Percentiles rank a stretch among this genome's conserved stretches.
Conservation (phyloP, 2,888 invertebrate species). For the Hirtodrosophila cameraria region DNA sequence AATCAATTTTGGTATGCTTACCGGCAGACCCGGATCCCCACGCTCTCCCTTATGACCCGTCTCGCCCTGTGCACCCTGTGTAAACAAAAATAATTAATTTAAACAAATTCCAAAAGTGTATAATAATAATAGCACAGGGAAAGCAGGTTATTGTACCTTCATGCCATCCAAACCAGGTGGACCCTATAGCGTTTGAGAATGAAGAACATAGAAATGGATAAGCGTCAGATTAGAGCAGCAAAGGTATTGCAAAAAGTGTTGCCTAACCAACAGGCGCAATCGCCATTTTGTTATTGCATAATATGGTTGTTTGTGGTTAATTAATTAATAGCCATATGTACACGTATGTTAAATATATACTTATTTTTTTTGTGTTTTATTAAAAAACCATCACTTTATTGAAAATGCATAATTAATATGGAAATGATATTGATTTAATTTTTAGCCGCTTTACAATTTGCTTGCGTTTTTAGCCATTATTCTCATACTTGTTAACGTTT, state of each 20-base stretch:
- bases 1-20: conserved; percentile 85
- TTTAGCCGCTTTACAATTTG: conserved; percentile 62
- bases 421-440: conserved; percentile 69
- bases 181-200: conserved; percentile 86
- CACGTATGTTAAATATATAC: conserved; percentile 12
- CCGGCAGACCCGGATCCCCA: conserved; percentile 96
- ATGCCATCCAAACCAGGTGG: conserved; percentile 97
- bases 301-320: conserved; percentile 14
- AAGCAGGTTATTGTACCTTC: conserved; percentile 88
- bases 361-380: conserved; percentile 54
- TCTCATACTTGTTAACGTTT: conserved; percentile 2
- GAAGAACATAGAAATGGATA: conserved; percentile 47
- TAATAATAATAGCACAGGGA: background rate
- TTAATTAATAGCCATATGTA: conserved; percentile 26
- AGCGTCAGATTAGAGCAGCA: conserved; percentile 42
- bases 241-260: conserved; percentile 4
- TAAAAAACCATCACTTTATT: conserved; percentile 80
- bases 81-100: conserved; percentile 24
- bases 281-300: background rate
- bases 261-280: conserved; percentile 1
- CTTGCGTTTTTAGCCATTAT: conserved; percentile 24
- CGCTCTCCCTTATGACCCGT: conserved; percentile 96
- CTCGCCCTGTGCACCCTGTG: conserved; percentile 96
- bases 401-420: conserved; percentile 77
- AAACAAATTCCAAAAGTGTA: conserved; percentile 12